Percentiles rank a stretch among this genome's conserved stretches.
These are phyloP conservation scores for Marcusenius ussheri DNA, from an alignment of 2,113 vertebrate species.

Conservation along the genomic window DNA sequence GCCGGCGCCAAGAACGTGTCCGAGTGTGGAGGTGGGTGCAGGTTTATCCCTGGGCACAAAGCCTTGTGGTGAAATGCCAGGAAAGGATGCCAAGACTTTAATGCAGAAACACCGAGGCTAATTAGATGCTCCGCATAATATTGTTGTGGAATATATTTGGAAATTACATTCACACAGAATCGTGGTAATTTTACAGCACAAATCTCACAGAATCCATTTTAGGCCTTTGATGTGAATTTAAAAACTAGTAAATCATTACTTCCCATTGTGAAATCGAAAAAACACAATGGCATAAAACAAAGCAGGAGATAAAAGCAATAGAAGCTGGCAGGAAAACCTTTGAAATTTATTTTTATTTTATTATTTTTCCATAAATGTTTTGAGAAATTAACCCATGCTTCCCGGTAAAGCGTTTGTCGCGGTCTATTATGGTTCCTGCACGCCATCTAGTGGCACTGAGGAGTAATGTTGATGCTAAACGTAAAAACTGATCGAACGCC, in stretches of 20 bases:
- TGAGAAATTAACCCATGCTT: not conserved
- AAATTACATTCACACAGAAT: slow-evolving; percentile 8
- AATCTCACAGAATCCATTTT: not conserved
- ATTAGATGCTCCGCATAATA: not conserved
- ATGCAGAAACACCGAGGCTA: not conserved
- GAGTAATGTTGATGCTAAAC: not conserved
- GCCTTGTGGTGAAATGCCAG: not conserved
- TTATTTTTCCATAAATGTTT: not conserved
- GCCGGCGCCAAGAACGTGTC: slow-evolving; percentile 79
- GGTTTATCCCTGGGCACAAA: not conserved
- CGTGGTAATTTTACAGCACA: not conserved
- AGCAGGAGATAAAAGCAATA: not conserved
- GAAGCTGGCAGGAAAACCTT: not conserved
- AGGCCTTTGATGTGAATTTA: not conserved
- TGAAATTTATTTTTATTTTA: not conserved
- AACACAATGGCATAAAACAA: not conserved
- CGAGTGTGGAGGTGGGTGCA: slow-evolving; percentile 76
- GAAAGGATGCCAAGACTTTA: not conserved
- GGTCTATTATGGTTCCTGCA: not conserved
- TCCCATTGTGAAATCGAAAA: not conserved
- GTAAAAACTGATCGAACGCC: not conserved
- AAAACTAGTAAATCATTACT: slow-evolving; percentile 1
- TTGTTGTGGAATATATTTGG: not conserved
- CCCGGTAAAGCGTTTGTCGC: not conserved
- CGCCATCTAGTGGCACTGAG: slow-evolving; percentile 26